Conservation (phyloP, 1,140 invertebrate species). For the Drosophila parabipectinata region DNA sequence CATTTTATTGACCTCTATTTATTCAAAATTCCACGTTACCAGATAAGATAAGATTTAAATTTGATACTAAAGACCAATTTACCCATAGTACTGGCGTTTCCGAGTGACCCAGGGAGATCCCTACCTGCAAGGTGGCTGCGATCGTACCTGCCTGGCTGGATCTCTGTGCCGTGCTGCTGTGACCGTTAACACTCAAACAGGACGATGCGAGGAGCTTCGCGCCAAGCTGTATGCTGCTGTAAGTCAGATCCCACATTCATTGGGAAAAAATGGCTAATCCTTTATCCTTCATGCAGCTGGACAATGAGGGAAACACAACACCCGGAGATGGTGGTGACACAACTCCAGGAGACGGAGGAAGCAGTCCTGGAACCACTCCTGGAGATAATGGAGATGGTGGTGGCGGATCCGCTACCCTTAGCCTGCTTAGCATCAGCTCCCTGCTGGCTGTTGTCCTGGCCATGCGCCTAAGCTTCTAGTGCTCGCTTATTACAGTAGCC, state of each 20-base stretch:
- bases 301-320: constrained; percentile 40
- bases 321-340: not conserved
- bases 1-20: not conserved
- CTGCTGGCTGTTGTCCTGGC: constrained; percentile 53
- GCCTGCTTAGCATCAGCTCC: constrained; percentile 46
- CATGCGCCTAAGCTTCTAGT: constrained; percentile 43
- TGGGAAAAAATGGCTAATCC: not conserved
- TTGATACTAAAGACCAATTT: not conserved
- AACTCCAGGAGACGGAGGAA: not conserved
- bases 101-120: constrained; percentile 86
- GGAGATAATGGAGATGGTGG: not conserved
- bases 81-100: constrained; percentile 84
- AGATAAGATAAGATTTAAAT: constrained; percentile 4
- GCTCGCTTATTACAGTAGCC: constrained; percentile 8
- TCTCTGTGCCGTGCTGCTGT: constrained; percentile 86
- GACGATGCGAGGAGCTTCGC: constrained; percentile 85
- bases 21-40: not conserved
- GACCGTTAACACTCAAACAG: constrained; percentile 85
- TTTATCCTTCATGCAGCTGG: constrained; percentile 36
- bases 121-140: constrained; percentile 85
- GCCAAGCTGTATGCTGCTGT: constrained; percentile 58
- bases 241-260: constrained; percentile 10
- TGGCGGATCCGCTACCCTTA: constrained; percentile 47
- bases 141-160: constrained; percentile 86
- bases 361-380: not conserved